Conservation (phyloP, 2,888 invertebrate genomes). For the Sericinus montela region DNA sequence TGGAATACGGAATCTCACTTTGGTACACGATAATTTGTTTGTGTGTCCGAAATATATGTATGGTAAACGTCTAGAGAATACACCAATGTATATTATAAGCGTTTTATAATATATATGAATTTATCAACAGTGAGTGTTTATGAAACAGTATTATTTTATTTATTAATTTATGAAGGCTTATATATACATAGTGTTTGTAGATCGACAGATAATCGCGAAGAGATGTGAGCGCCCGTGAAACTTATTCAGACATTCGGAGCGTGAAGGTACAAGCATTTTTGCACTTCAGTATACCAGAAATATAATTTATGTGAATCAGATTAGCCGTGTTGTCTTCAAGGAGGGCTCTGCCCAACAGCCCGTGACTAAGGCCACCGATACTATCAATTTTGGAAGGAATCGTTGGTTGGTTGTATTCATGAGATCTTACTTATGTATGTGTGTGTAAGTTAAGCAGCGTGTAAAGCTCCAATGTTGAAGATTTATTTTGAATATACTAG, state of each 20-base stretch:
- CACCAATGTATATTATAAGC: too few species aligned
- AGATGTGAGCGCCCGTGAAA: slow-evolving; percentile 14
- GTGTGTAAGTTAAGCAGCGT: neutral
- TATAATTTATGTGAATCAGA: slow-evolving; percentile 29
- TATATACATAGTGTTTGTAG: slow-evolving; percentile 6
- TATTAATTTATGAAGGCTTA: too few species aligned
- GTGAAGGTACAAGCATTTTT: slow-evolving; percentile 22
- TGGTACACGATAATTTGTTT: too few species aligned
- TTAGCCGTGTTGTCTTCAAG: slow-evolving; percentile 27
- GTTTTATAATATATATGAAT: too few species aligned
- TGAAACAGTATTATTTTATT: too few species aligned
- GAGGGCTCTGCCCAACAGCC: slow-evolving; percentile 25
- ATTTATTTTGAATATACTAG: slow-evolving; percentile 2
- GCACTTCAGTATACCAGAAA: slow-evolving; percentile 15
- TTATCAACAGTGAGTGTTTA: too few species aligned
- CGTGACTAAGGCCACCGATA: slow-evolving; percentile 18
- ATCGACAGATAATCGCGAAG: slow-evolving; percentile 16
- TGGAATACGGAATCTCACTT: too few species aligned
- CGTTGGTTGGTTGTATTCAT: neutral
- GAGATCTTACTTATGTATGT: neutral
- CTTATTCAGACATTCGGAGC: slow-evolving; percentile 26
- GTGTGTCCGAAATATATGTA: too few species aligned
- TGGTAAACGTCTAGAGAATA: too few species aligned
- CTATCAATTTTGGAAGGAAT: slow-evolving; percentile 3
- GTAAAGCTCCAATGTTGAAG: slow-evolving; percentile 2